Percentiles rank a stretch among this genome's conserved stretches.
phyloP scores from a whole-genome alignment of 2,888 invertebrate genomes.

The Synergus umbraculus region DNA sequence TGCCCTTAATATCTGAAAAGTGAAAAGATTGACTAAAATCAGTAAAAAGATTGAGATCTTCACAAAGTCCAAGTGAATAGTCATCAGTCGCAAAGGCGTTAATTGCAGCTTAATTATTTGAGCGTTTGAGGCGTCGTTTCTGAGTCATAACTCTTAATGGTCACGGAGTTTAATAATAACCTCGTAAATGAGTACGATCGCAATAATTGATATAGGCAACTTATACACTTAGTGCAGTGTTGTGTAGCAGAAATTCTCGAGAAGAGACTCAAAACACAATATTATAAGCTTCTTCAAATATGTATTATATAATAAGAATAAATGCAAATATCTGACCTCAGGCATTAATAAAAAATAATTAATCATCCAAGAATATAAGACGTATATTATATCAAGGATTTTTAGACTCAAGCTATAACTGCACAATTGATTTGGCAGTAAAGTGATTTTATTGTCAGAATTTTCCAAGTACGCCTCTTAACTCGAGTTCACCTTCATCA shows the following conservation, averaged over 20 bases:
- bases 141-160: conserved; percentile 27
- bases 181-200: conserved; percentile 21
- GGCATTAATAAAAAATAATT: background rate
- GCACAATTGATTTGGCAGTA: background rate
- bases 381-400: background rate
- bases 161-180: conserved; percentile 29
- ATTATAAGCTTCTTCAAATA: background rate
- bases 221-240: background rate
- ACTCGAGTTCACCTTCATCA: background rate
- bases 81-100: conserved; percentile 37
- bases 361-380: background rate
- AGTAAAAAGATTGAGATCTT: conserved; percentile 29
- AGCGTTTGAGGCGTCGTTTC: conserved; percentile 36
- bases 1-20: background rate
- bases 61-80: background rate
- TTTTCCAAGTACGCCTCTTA: background rate
- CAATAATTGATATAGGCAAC: conserved; percentile 21
- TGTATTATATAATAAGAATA: background rate
- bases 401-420: background rate
- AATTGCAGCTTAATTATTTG: conserved; percentile 34
- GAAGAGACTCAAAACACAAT: background rate
- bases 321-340: background rate
- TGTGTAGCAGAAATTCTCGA: background rate
- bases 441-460: background rate
- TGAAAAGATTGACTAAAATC: background rate